These are phyloP conservation scores for Polia nebulosa DNA, from an alignment of 2,888 invertebrate species.

Conservation along the genomic window DNA sequence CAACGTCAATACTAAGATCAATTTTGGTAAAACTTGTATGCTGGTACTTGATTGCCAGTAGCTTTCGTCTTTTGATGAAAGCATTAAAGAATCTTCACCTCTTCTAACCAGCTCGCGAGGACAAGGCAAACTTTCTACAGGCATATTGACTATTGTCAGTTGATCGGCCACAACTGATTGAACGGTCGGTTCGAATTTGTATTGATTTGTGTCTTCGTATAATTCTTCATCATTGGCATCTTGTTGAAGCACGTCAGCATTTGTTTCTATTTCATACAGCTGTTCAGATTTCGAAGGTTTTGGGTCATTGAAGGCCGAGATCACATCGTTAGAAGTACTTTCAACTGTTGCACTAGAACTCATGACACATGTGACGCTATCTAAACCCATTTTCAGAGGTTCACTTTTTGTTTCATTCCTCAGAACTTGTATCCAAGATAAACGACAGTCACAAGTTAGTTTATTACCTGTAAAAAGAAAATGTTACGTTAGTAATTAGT, in stretches of 20 bases:
- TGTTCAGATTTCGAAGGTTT: slow-evolving; percentile 69
- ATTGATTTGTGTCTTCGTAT: slow-evolving; percentile 75
- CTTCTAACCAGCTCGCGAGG: slow-evolving; percentile 78
- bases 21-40: slow-evolving; percentile 69
- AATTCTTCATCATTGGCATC: slow-evolving; percentile 74
- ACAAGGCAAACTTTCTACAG: slow-evolving; percentile 80
- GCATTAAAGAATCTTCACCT: slow-evolving; percentile 86
- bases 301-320: slow-evolving; percentile 46
- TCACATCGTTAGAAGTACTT: slow-evolving; percentile 51
- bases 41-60: slow-evolving; percentile 82
- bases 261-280: slow-evolving; percentile 73
- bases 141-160: slow-evolving; percentile 78
- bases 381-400: slow-evolving; percentile 92
- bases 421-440: slow-evolving; percentile 94
- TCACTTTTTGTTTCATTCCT: slow-evolving; percentile 94
- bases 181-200: slow-evolving; percentile 78
- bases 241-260: slow-evolving; percentile 73
- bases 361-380: slow-evolving; percentile 92
- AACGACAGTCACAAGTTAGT: slow-evolving; percentile 95
- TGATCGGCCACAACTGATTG: slow-evolving; percentile 76
- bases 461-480: slow-evolving; percentile 92
- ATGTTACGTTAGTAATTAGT: slow-evolving; percentile 5
- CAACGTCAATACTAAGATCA: slow-evolving; percentile 72
- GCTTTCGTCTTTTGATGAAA: slow-evolving; percentile 85
- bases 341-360: slow-evolving; percentile 64